Conservation (phyloP, 2,797 vertebrate species). For the Zalophus californianus region DNA sequence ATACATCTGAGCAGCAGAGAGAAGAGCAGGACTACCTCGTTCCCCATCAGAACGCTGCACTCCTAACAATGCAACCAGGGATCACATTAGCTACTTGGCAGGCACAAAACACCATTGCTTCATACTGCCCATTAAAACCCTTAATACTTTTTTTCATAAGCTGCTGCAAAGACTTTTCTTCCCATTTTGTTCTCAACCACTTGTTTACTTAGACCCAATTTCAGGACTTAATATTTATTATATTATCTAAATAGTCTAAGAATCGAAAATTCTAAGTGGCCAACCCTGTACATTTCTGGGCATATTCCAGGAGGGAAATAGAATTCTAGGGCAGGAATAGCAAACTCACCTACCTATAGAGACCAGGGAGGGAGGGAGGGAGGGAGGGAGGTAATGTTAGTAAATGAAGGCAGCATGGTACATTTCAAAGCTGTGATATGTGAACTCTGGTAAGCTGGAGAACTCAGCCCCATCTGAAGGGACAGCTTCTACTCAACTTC, state of each 20-base stretch:
- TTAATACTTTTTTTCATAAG: conserved; percentile 23
- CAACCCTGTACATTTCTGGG: background rate
- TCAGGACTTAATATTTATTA: conserved; percentile 28
- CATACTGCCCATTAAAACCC: conserved; percentile 47
- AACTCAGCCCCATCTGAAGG: background rate
- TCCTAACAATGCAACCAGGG: background rate
- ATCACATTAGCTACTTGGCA: conserved; percentile 62
- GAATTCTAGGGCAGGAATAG: background rate
- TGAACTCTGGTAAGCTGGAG: background rate
- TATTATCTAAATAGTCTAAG: background rate
- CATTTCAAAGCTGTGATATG: background rate
- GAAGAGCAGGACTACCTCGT: background rate
- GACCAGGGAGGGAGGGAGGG: background rate
- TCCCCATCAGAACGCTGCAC: background rate
- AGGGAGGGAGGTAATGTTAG: background rate
- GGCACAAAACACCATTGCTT: conserved; percentile 45
- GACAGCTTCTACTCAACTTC: background rate
- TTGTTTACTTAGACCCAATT: conserved; percentile 49
- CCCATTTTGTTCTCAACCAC: background rate
- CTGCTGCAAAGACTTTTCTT: conserved; percentile 42
- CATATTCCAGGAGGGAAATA: background rate
- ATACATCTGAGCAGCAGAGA: background rate
- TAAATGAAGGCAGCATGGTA: background rate
- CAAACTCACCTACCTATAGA: background rate
- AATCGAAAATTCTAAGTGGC: background rate